phyloP scores from a whole-genome alignment of 2,113 vertebrate genomes.

The Ploceus nigricollis region DNA sequence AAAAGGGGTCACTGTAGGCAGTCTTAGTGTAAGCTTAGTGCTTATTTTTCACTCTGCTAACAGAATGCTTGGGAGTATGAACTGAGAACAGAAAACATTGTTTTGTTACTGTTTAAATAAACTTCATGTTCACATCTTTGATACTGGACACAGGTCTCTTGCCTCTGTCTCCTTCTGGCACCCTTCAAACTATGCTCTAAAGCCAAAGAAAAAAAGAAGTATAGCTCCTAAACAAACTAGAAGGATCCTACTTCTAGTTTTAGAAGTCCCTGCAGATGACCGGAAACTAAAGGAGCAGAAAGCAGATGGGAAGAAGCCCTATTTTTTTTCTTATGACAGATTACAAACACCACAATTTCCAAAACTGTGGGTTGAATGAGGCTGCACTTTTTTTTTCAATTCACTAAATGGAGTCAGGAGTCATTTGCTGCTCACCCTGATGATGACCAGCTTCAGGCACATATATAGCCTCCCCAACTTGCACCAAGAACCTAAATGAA shows the following conservation, averaged over 20 bases:
- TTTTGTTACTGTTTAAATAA: background rate
- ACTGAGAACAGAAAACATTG: background rate
- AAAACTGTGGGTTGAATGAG: background rate
- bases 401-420: background rate
- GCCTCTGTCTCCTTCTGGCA: background rate
- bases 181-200: background rate
- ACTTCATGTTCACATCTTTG: background rate
- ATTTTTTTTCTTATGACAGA: background rate
- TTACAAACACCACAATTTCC: background rate
- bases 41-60: background rate
- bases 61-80: background rate
- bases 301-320: background rate
- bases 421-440: background rate
- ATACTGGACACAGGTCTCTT: background rate
- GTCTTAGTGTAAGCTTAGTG: background rate
- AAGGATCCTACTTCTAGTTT: background rate
- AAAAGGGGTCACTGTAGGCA: background rate
- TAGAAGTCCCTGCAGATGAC: background rate
- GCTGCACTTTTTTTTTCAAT: background rate
- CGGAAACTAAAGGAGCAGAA: background rate
- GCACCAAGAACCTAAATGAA: background rate
- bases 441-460: background rate
- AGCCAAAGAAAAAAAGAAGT: background rate
- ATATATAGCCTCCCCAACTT: fast-evolving
- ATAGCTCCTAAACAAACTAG: background rate